Percentiles rank a stretch among this genome's conserved stretches.
Evolutionary conservation across 2,113 vertebrate genomes (phyloP).

Genomic region (Sitta europaea): DNA sequence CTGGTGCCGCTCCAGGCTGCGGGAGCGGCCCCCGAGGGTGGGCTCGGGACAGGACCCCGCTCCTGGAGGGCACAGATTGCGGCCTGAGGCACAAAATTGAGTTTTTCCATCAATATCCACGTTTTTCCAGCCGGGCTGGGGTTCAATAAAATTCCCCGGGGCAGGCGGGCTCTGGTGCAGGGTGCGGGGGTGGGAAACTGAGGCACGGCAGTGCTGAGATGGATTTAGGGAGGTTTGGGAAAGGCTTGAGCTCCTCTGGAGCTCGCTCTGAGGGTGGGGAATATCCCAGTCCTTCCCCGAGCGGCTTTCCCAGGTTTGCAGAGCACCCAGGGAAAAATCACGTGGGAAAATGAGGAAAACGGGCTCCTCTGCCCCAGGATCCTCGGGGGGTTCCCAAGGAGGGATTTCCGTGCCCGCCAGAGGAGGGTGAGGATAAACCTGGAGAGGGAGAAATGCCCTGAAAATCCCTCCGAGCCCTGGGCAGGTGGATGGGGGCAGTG

Average conservation of each 20-base stretch:
- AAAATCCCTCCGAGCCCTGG: background rate
- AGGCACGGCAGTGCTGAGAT: background rate
- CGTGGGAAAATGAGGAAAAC: background rate
- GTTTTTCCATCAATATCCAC: fast-evolving
- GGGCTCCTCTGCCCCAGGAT: fast-evolving
- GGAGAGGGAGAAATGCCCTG: background rate
- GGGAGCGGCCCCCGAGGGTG: fast-evolving
- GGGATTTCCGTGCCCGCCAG: background rate
- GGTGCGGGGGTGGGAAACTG: background rate
- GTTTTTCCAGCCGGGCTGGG: background rate
- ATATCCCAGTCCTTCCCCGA: background rate
- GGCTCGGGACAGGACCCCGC: background rate
- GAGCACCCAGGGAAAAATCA: background rate
- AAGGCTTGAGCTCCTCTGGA: background rate
- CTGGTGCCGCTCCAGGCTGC: background rate
- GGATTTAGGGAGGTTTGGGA: background rate
- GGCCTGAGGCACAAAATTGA: fast-evolving
- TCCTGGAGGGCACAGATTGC: background rate
- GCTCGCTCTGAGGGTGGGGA: fast-evolving
- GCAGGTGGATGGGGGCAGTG: fast-evolving
- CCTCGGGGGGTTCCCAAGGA: background rate
- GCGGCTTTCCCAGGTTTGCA: fast-evolving
- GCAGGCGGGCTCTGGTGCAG: background rate
- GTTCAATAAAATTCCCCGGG: fast-evolving
- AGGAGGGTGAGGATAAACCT: background rate